These are phyloP conservation scores for Dyspetes luteomarginatus DNA, from an alignment of 2,888 invertebrate genomes.

Conservation along the genomic window DNA sequence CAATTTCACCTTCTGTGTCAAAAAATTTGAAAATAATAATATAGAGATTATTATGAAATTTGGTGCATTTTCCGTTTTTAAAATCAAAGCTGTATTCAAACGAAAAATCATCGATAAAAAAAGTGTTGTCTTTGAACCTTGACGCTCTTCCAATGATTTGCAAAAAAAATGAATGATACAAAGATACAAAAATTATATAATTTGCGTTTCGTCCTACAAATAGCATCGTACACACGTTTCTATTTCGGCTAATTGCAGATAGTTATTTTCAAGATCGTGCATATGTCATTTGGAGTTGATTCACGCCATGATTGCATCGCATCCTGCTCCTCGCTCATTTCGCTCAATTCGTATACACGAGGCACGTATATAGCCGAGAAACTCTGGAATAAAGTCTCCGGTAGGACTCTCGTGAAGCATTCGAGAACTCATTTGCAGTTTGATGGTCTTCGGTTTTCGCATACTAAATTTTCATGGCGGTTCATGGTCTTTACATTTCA, in stretches of 20 bases:
- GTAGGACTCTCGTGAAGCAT: constrained; percentile 21
- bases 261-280: constrained; percentile 58
- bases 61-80: too few relatives aligned
- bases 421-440: constrained; percentile 56
- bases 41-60: too few relatives aligned
- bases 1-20: too few relatives aligned
- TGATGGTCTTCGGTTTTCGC: constrained; percentile 38
- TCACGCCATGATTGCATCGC: constrained; percentile 33
- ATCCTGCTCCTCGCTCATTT: constrained; percentile 21
- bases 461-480: constrained; percentile 26
- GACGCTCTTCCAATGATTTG: too few relatives aligned
- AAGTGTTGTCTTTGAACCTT: too few relatives aligned
- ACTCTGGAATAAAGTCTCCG: constrained; percentile 12
- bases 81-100: too few relatives aligned
- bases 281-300: constrained; percentile 49
- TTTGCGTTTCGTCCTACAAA: neutral
- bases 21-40: too few relatives aligned
- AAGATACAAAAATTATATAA: neutral
- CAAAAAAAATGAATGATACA: neutral
- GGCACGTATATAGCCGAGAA: constrained; percentile 34
- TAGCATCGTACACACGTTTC: constrained; percentile 7
- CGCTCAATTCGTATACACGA: constrained; percentile 37
- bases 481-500: constrained; percentile 19
- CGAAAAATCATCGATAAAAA: too few relatives aligned
- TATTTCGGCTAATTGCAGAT: constrained; percentile 52